These are phyloP conservation scores for Phyto melanocephala DNA, from an alignment of 2,888 invertebrate species.

Conservation along the genomic window DNA sequence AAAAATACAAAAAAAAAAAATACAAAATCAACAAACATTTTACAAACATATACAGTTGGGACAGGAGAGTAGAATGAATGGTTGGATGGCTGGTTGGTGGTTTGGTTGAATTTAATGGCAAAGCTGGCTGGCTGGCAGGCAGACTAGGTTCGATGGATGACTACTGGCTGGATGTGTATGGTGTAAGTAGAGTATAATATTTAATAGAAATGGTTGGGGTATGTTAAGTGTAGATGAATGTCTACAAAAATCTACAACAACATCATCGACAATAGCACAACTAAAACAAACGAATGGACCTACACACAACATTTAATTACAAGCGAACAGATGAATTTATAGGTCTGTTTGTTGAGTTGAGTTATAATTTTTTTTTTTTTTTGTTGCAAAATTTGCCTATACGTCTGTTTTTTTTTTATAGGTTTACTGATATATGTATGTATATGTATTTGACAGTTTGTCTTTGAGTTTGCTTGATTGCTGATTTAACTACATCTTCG, in stretches of 20 bases:
- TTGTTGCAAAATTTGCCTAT: background rate
- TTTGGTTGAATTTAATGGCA: background rate
- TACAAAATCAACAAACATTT: slow-evolving; percentile 3
- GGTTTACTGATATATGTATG: background rate
- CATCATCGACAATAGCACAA: slow-evolving; percentile 23
- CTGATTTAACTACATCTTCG: slow-evolving; percentile 53
- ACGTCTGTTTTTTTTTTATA: background rate
- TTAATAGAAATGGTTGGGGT: slow-evolving; percentile 46
- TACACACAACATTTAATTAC: slow-evolving; percentile 29
- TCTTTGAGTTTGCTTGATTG: slow-evolving; percentile 21
- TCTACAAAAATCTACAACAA: slow-evolving; percentile 44
- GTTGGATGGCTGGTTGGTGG: slow-evolving; percentile 25
- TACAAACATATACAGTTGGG: slow-evolving; percentile 46
- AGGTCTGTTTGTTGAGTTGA: slow-evolving; percentile 12
- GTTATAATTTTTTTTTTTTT: slow-evolving; percentile 7
- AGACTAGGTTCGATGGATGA: slow-evolving; percentile 9
- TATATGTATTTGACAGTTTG: slow-evolving; percentile 25
- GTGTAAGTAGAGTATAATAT: slow-evolving; percentile 39
- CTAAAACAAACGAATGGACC: slow-evolving; percentile 24
- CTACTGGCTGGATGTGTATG: slow-evolving; percentile 28
- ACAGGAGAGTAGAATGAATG: slow-evolving; percentile 44
- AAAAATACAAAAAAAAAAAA: slow-evolving; percentile 13
- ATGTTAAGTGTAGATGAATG: slow-evolving; percentile 55
- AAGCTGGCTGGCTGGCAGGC: background rate
- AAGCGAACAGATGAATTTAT: slow-evolving; percentile 32